Conservation (phyloP, 2,113 vertebrate species). For the Rhinopomastus cyanomelas region DNA sequence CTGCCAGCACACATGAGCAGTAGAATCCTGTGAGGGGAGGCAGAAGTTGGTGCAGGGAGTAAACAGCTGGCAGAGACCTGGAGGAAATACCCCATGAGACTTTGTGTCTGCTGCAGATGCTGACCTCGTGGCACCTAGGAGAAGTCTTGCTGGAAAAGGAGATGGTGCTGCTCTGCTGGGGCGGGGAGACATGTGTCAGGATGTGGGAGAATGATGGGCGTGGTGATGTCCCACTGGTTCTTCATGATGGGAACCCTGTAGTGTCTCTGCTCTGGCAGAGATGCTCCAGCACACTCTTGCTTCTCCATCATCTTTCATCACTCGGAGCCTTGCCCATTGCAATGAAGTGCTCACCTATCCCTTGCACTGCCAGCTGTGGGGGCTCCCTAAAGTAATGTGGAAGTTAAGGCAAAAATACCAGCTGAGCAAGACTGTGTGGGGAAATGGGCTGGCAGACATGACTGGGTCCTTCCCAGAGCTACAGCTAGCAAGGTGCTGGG, state of each 20-base stretch:
- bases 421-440: not conserved
- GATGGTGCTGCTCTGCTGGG: not conserved
- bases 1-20: accelerated
- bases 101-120: not conserved
- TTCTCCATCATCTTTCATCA: not conserved
- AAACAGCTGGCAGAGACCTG: not conserved
- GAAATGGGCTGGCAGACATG: not conserved
- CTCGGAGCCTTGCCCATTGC: not conserved
- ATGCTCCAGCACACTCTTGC: not conserved
- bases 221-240: not conserved
- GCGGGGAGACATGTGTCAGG: not conserved
- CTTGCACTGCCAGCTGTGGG: not conserved
- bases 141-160: not conserved
- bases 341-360: not conserved
- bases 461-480: not conserved
- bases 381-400: not conserved
- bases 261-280: not conserved
- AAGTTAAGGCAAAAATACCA: not conserved
- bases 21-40: not conserved
- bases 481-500: not conserved
- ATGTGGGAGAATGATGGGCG: not conserved
- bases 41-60: not conserved
- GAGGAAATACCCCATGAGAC: accelerated
- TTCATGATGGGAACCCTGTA: not conserved
- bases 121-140: accelerated